A percentile compares a stretch with the other conserved stretches of the same genome.
Conservation (phyloP, 2,797 vertebrate genomes). For the Pampus argenteus region DNA sequence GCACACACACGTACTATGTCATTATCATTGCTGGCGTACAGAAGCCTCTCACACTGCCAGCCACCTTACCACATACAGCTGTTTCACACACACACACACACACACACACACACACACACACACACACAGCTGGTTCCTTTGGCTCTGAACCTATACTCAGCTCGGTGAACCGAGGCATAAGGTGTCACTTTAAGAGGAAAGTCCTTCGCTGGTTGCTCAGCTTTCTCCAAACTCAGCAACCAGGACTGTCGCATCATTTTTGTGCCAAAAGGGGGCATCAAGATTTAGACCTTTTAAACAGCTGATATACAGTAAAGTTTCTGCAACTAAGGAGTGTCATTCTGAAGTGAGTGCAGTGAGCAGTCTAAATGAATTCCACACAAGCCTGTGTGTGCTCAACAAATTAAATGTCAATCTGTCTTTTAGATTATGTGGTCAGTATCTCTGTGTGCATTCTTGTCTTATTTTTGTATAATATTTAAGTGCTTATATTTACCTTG, state of each 20-base stretch:
- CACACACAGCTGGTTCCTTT: conserved; percentile 60
- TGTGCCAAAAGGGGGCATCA: conserved; percentile 1
- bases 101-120: conserved; percentile 36
- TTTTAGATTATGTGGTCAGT: neutral
- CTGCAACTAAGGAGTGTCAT: neutral
- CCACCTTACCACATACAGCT: conserved; percentile 67
- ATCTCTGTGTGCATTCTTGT: neutral
- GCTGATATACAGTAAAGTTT: conserved; percentile 55
- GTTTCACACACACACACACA: conserved; percentile 39
- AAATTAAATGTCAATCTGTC: conserved; percentile 33
- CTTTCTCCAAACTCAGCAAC: conserved; percentile 68
- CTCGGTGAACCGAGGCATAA: conserved; percentile 63
- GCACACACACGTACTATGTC: conserved; percentile 62
- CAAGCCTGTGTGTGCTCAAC: conserved; percentile 1
- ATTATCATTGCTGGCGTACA: conserved; percentile 72
- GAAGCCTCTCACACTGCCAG: conserved; percentile 57
- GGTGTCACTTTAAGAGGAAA: conserved; percentile 76
- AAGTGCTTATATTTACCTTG: neutral
- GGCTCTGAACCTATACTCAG: conserved; percentile 51
- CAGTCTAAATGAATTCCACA: neutral
- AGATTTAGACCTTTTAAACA: conserved; percentile 57
- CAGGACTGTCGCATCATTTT: conserved; percentile 54
- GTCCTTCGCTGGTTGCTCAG: conserved; percentile 44
- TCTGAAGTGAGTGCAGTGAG: conserved; percentile 7
- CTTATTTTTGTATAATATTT: neutral